Conservation (phyloP, 2,888 invertebrate species). For the Amiota communis region DNA sequence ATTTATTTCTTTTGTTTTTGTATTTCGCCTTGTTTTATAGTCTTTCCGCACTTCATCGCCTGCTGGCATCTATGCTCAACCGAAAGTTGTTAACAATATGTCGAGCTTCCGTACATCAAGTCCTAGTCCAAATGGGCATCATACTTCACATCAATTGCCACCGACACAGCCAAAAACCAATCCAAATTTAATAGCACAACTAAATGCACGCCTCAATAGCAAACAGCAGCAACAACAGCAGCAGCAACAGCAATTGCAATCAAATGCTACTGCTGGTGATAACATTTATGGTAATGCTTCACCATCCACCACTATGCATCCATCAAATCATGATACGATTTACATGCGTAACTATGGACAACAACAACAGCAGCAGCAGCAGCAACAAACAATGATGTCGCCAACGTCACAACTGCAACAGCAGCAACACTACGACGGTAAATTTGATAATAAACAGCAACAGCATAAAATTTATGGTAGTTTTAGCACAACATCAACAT, state of each 20-base stretch:
- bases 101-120: constrained; percentile 72
- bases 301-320: not conserved
- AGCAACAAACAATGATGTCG: constrained; percentile 40
- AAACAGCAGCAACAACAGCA: constrained; percentile 64
- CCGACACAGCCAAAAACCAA: constrained; percentile 72
- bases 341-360: constrained; percentile 59
- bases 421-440: constrained; percentile 73
- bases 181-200: constrained; percentile 73
- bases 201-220: constrained; percentile 71
- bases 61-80: constrained; percentile 72
- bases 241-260: constrained; percentile 49
- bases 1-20: constrained; percentile 42
- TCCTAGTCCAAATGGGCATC: constrained; percentile 68
- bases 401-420: constrained; percentile 56
- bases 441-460: constrained; percentile 67
- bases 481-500: constrained; percentile 66
- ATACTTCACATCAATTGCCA: constrained; percentile 55
- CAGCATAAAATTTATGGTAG: constrained; percentile 72
- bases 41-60: constrained; percentile 72
- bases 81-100: constrained; percentile 72
- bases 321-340: constrained; percentile 48
- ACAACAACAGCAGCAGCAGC: constrained; percentile 49
- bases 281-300: constrained; percentile 63
- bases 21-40: constrained; percentile 51
- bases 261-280: constrained; percentile 49